phyloP scores from a whole-genome alignment of 2,797 vertebrate species.

The Clarias laeviceps region DNA sequence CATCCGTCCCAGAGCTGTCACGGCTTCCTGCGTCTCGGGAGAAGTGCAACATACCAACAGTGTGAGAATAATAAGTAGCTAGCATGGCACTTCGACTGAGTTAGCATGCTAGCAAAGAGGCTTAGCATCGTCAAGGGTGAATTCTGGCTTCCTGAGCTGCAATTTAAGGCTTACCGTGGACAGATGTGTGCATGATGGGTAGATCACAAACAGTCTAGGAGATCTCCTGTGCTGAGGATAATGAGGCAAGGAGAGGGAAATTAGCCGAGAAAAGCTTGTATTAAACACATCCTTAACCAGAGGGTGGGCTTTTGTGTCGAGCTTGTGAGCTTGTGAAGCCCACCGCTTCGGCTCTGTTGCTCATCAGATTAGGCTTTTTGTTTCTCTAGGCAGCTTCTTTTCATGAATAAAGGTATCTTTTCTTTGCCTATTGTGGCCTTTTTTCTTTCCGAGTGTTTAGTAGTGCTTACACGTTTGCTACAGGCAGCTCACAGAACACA shows the following conservation, averaged over 20 bases:
- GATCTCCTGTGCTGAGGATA: constrained; percentile 30
- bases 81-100: not conserved
- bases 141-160: not conserved
- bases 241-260: constrained; percentile 39
- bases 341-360: not conserved
- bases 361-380: constrained; percentile 31
- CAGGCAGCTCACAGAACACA: constrained; percentile 14
- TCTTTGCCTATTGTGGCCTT: constrained; percentile 8
- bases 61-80: constrained; percentile 26
- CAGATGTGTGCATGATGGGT: constrained; percentile 19
- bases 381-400: constrained; percentile 26
- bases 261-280: constrained; percentile 19
- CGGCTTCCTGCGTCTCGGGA: not conserved
- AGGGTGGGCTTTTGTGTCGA: constrained; percentile 27
- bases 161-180: constrained; percentile 12
- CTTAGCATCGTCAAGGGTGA: not conserved
- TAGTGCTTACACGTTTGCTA: constrained; percentile 34
- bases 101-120: constrained; percentile 17
- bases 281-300: constrained; percentile 41
- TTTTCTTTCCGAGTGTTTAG: constrained; percentile 10
- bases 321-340: constrained; percentile 22
- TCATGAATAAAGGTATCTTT: constrained; percentile 22
- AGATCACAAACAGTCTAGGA: not conserved
- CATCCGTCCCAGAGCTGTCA: constrained; percentile 22
- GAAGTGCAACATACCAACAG: constrained; percentile 8